Percentiles rank a stretch among this genome's conserved stretches.
phyloP scores from a whole-genome alignment of 2,888 invertebrate species.

The Gymnocheta viridis region DNA sequence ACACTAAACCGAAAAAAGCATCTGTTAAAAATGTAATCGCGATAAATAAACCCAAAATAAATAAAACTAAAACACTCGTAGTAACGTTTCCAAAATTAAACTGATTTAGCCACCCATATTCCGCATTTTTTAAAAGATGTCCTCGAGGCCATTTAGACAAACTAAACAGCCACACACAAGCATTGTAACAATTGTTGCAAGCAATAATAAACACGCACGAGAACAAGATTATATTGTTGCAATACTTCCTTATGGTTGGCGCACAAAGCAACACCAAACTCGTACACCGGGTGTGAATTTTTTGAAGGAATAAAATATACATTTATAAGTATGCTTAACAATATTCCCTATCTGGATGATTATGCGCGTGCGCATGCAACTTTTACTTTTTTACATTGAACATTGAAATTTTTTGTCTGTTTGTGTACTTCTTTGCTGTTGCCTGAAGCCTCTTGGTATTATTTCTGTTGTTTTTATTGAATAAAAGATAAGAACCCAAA shows the following conservation, averaged over 20 bases:
- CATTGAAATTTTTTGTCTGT: background rate
- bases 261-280: slow-evolving; percentile 29
- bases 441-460: slow-evolving; percentile 41
- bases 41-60: slow-evolving; percentile 66
- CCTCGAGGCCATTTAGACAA: slow-evolving; percentile 68
- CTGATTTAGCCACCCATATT: slow-evolving; percentile 71
- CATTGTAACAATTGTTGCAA: slow-evolving; percentile 62
- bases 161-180: slow-evolving; percentile 28
- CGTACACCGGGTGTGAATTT: slow-evolving; percentile 67
- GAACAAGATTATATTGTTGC: slow-evolving; percentile 62
- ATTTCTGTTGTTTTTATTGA: slow-evolving; percentile 10
- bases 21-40: slow-evolving; percentile 69
- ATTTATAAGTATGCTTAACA: slow-evolving; percentile 39
- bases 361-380: slow-evolving; percentile 70
- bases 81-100: slow-evolving; percentile 51
- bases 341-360: slow-evolving; percentile 50
- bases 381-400: slow-evolving; percentile 53
- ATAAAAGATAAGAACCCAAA: slow-evolving; percentile 51
- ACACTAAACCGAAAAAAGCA: slow-evolving; percentile 29
- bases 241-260: slow-evolving; percentile 52
- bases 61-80: slow-evolving; percentile 43
- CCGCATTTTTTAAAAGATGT: slow-evolving; percentile 63
- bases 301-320: slow-evolving; percentile 18
- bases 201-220: slow-evolving; percentile 68
- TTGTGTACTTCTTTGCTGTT: background rate